A percentile compares a stretch with the other conserved stretches of the same genome.
Conservation (phyloP, 2,888 invertebrate genomes). For the Cancer borealis region DNA sequence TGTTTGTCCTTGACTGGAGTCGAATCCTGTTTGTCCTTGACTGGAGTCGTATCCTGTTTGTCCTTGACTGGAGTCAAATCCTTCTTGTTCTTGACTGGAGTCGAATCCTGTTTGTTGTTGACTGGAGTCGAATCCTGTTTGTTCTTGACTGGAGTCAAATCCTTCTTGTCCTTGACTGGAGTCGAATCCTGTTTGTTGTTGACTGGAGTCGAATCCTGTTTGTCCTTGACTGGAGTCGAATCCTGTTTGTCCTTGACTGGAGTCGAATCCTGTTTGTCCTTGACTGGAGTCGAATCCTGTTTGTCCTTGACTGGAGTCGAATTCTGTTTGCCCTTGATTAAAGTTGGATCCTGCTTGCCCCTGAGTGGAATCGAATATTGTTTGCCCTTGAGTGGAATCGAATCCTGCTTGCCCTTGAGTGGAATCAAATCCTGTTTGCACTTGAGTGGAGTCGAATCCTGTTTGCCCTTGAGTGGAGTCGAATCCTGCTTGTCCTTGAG, state of each 20-base stretch:
- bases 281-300: not conserved
- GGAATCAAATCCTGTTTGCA: not conserved
- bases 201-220: slow-evolving; percentile 1
- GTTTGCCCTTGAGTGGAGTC: not conserved
- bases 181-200: not conserved
- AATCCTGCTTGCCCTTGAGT: not conserved
- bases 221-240: not conserved
- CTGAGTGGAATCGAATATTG: not conserved
- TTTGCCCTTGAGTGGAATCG: not conserved
- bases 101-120: not conserved
- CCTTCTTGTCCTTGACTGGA: slow-evolving; percentile 17
- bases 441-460: not conserved
- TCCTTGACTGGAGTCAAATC: not conserved
- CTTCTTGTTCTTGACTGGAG: not conserved
- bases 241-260: not conserved
- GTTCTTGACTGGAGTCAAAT: not conserved
- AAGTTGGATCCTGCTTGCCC: slow-evolving; percentile 35
- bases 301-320: not conserved
- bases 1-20: not conserved
- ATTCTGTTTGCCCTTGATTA: not conserved
- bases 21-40: slow-evolving; percentile 22
- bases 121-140: not conserved
- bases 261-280: not conserved
- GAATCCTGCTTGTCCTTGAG: not conserved
- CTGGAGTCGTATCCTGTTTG: not conserved